Evolutionary conservation across 2,797 vertebrate genomes (phyloP), one percentile per base, ranked within the genome.

Genomic region (Bucorvus abyssinicus): DNA sequence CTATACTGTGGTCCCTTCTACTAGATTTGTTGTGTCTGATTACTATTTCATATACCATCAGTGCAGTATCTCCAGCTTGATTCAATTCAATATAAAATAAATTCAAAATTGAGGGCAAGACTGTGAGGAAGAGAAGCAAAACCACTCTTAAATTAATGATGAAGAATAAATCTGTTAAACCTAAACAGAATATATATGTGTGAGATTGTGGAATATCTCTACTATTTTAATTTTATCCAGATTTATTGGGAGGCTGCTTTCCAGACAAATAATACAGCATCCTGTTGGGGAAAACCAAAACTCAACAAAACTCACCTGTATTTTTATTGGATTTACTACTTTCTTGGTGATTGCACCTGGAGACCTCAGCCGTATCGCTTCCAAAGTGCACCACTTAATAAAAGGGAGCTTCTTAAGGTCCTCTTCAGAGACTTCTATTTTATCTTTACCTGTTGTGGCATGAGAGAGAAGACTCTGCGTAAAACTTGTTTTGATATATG

Each of bases 361-460:
- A 30, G 98, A 96, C 84, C 98, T 96, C 81, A 98, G 96, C 19
- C 98, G 94, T 93, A 98, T 96, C 47, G 98, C 96, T 97, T 99
- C 98, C 95, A 98, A 97, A 95, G 98, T 93, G 82, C 98, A 98
- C 97, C 98, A 98, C 75, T 98, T 98, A 80, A 98, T 96, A 47
- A 98, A 97, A 23, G 93, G 91, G 24, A 98, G 97, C 81, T 97
- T 97, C 93, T 97, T 97, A 67, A 98, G 95, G 55, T 98, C 97
- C 52, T 97, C 96, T 40, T 97, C 96, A 45, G 98, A 97, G 8
- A 98, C 86, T 78, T 92, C 76, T 81, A 98, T 96, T 27, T 96
- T 97, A 60, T 94, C 94, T 95, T 97, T 97, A 89, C 97, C 98
- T 98, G 92, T 50, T 60, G n/a, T 56, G 64, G 87, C 24, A 76